These are phyloP conservation scores for Catharus minimus DNA, from an alignment of 2,113 vertebrate genomes.

Conservation along the genomic window DNA sequence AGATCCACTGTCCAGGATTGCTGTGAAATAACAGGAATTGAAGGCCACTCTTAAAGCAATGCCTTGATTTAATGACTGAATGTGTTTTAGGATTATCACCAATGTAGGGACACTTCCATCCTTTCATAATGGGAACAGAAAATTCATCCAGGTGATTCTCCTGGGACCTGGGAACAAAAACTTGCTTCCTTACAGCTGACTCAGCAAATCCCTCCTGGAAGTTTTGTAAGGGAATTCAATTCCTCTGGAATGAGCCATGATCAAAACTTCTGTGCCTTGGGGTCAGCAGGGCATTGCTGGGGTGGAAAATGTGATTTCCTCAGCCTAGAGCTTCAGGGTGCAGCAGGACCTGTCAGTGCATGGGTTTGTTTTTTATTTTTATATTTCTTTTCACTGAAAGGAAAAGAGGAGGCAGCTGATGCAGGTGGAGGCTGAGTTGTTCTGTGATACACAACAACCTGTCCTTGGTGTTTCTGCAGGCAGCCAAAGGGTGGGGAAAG, in stretches of 20 bases:
- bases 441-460: background rate
- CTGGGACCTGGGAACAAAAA: background rate
- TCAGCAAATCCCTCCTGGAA: slow-evolving; percentile 30
- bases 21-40: background rate
- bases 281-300: background rate
- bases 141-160: background rate
- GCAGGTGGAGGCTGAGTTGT: background rate
- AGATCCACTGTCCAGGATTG: background rate
- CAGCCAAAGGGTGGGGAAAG: background rate
- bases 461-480: background rate
- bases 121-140: background rate
- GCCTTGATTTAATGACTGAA: background rate
- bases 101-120: background rate
- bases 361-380: background rate
- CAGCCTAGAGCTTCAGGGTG: background rate
- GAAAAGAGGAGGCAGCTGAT: background rate
- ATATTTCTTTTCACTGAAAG: background rate
- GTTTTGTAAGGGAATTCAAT: background rate
- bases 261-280: slow-evolving; percentile 24
- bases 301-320: slow-evolving; percentile 28
- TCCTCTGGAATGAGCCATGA: slow-evolving; percentile 2
- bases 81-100: background rate
- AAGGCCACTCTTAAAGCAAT: background rate
- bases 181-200: background rate
- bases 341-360: background rate